Conservation (phyloP, 2,888 invertebrate species). For the Sympetrum striolatum region DNA sequence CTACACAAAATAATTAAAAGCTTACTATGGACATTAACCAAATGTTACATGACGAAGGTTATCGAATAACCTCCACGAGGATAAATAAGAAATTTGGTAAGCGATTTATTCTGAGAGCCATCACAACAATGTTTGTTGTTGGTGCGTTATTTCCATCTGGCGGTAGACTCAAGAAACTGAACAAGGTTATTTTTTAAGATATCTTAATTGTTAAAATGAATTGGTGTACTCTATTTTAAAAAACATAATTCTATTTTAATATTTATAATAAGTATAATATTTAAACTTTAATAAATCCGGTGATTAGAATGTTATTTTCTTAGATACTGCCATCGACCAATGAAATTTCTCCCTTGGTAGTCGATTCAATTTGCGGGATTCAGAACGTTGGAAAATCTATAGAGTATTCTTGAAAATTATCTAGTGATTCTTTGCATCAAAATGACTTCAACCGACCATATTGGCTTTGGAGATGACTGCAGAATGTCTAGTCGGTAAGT, state of each 20-base stretch:
- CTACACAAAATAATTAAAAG: conserved; percentile 34
- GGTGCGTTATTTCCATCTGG: conserved; percentile 28
- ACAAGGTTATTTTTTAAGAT: not conserved
- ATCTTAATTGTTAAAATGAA: not conserved
- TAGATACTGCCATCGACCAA: conserved; percentile 16
- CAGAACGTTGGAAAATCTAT: conserved; percentile 12
- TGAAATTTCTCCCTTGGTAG: not conserved
- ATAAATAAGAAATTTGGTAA: not conserved
- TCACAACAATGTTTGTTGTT: conserved; percentile 46
- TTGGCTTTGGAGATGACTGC: conserved; percentile 66
- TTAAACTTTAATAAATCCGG: not conserved
- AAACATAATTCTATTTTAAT: not conserved
- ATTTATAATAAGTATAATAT: not conserved
- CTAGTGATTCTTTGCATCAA: conserved; percentile 49
- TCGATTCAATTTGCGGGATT: conserved; percentile 44
- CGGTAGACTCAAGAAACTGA: conserved; percentile 12
- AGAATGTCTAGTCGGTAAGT: conserved; percentile 72
- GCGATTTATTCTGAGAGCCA: conserved; percentile 1
- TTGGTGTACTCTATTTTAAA: not conserved
- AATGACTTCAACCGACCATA: conserved; percentile 71
- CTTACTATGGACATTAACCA: not conserved
- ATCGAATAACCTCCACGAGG: conserved; percentile 26
- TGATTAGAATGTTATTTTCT: not conserved
- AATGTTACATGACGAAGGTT: conserved; percentile 35
- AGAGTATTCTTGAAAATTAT: not conserved